Percentiles rank a stretch among this genome's conserved stretches.
Conservation (phyloP, 2,888 invertebrate genomes). For the Meiosimyza platycephala region DNA sequence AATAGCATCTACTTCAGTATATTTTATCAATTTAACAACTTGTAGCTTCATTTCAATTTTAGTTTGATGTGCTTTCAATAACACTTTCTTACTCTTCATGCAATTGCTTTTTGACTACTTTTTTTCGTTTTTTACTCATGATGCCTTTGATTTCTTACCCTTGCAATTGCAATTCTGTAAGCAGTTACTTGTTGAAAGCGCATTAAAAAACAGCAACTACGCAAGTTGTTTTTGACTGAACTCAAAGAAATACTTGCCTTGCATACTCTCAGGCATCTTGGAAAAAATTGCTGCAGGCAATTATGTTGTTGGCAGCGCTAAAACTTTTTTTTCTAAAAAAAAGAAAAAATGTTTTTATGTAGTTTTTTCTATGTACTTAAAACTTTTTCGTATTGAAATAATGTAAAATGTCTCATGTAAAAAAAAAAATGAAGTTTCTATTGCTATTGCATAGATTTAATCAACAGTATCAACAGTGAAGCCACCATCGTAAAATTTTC, state of each 20-base stretch:
- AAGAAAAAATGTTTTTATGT: too few relatives aligned
- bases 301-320: slow-evolving; percentile 20
- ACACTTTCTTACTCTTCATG: background rate
- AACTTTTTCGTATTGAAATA: too few relatives aligned
- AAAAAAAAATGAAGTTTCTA: too few relatives aligned
- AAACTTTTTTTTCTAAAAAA: background rate
- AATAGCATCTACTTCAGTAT: background rate
- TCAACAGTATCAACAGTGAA: too few relatives aligned
- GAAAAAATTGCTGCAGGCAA: slow-evolving; percentile 19
- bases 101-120: background rate
- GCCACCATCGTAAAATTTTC: too few relatives aligned
- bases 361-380: too few relatives aligned
- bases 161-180: background rate
- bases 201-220: background rate
- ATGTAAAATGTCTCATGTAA: too few relatives aligned
- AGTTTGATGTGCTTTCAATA: too few relatives aligned
- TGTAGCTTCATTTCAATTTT: background rate
- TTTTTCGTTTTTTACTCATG: background rate
- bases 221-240: background rate
- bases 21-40: slow-evolving; percentile 10
- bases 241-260: slow-evolving; percentile 1
- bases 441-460: too few relatives aligned
- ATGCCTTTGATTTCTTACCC: slow-evolving; percentile 8
- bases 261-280: slow-evolving; percentile 22
- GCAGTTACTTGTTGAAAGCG: slow-evolving; percentile 3